phyloP scores from a whole-genome alignment of 2,888 invertebrate species.

The Ferrisia virgata region DNA sequence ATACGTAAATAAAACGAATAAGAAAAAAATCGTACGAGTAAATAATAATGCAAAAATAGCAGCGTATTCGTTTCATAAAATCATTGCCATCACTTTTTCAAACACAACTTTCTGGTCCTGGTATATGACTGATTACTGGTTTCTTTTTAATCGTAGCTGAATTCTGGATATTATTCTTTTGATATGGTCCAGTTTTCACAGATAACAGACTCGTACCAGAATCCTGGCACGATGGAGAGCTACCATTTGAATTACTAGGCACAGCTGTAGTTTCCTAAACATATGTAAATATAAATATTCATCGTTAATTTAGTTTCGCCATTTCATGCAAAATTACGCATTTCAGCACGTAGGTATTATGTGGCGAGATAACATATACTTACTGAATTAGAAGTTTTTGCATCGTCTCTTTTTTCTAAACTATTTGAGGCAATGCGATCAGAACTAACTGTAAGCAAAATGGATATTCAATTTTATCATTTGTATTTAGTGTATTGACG shows the following conservation, averaged over 20 bases:
- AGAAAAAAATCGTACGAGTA: background rate
- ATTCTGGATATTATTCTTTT: slow-evolving; percentile 37
- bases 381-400: slow-evolving; percentile 9
- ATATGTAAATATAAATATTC: background rate
- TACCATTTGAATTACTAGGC: slow-evolving; percentile 17
- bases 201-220: slow-evolving; percentile 26
- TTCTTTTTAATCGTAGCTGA: slow-evolving; percentile 59
- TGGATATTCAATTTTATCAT: background rate
- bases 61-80: background rate
- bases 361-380: too few relatives aligned
- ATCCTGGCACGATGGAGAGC: slow-evolving; percentile 34
- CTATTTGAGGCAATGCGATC: background rate
- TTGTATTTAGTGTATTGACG: too few relatives aligned
- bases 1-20: background rate
- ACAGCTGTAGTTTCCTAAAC: background rate
- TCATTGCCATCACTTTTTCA: slow-evolving; percentile 54
- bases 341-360: too few relatives aligned
- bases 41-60: background rate
- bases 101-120: slow-evolving; percentile 86
- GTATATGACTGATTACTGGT: slow-evolving; percentile 77
- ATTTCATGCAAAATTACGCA: too few relatives aligned
- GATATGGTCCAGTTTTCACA: slow-evolving; percentile 23
- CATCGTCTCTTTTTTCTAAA: background rate
- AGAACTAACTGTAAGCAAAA: slow-evolving; percentile 8
- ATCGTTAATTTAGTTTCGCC: too few relatives aligned